Evolutionary conservation across 2,888 invertebrate genomes (phyloP).

Genomic region (Bursaphelenchus okinawaensis): DNA sequence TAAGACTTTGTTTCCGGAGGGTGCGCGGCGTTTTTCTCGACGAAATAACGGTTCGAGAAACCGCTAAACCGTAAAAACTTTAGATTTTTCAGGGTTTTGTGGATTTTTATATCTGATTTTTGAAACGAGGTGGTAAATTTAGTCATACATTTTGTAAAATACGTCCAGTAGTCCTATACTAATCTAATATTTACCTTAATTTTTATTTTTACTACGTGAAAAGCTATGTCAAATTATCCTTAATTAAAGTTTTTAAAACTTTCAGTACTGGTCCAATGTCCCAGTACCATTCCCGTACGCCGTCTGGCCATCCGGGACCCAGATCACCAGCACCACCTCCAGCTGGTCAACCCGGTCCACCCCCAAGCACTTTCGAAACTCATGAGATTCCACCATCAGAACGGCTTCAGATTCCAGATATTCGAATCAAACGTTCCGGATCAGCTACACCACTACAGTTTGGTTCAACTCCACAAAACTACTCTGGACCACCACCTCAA

Average conservation of each 20-base stretch:
- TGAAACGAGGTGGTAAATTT: too few species aligned
- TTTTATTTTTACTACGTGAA: too few species aligned
- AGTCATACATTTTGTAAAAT: too few species aligned
- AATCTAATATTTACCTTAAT: too few species aligned
- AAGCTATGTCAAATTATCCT: too few species aligned
- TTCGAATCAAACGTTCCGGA: neutral
- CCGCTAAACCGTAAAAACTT: too few species aligned
- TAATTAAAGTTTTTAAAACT: too few species aligned
- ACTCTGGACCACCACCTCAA: too few species aligned
- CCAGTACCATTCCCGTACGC: neutral
- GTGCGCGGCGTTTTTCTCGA: neutral
- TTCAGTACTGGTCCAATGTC: neutral
- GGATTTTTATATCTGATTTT: too few species aligned
- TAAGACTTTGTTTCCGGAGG: neutral
- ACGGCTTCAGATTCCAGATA: neutral
- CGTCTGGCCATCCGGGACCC: neutral
- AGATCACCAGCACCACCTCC: neutral
- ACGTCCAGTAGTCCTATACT: too few species aligned
- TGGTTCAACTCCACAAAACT: slow-evolving; percentile 3
- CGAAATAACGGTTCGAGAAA: neutral
- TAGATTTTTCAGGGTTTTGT: too few species aligned
- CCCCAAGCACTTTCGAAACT: neutral
- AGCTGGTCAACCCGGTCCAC: too few species aligned
- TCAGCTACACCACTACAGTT: neutral
- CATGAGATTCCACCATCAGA: neutral